phyloP scores from a whole-genome alignment of 2,888 invertebrate genomes.

The Apamea epomidion region DNA sequence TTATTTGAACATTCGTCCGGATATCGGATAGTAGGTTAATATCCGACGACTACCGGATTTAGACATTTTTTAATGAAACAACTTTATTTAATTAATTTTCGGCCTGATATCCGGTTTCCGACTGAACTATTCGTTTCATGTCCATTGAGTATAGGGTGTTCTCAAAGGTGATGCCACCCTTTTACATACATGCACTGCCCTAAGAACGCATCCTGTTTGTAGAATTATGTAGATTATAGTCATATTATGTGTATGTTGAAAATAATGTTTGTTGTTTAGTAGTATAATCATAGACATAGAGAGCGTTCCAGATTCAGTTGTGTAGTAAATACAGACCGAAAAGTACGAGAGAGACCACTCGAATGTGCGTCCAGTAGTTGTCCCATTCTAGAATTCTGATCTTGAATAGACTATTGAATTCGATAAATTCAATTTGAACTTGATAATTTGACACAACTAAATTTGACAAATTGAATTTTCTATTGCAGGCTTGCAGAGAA shows the following conservation, averaged over 20 bases:
- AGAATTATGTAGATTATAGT: background rate
- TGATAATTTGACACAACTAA: too few species aligned
- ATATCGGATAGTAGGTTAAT: background rate
- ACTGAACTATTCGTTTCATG: background rate
- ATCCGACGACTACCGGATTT: background rate
- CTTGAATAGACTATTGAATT: background rate
- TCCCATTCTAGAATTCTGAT: background rate
- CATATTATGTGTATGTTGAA: background rate
- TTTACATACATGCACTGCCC: background rate
- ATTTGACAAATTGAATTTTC: too few species aligned
- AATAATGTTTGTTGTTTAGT: background rate
- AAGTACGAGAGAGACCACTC: background rate
- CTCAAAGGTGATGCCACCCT: background rate
- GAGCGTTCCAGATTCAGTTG: background rate
- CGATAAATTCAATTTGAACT: too few species aligned
- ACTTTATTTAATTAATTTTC: background rate
- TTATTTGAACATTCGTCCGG: background rate
- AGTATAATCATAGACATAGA: background rate
- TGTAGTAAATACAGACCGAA: background rate
- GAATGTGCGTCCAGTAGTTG: background rate
- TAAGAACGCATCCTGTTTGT: background rate
- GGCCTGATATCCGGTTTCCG: background rate
- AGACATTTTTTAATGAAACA: fast-evolving
- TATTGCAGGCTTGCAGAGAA: too few species aligned
- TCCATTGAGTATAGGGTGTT: background rate